Evolutionary conservation across 2,113 vertebrate species (phyloP).

Genomic region (Panthera leo): DNA sequence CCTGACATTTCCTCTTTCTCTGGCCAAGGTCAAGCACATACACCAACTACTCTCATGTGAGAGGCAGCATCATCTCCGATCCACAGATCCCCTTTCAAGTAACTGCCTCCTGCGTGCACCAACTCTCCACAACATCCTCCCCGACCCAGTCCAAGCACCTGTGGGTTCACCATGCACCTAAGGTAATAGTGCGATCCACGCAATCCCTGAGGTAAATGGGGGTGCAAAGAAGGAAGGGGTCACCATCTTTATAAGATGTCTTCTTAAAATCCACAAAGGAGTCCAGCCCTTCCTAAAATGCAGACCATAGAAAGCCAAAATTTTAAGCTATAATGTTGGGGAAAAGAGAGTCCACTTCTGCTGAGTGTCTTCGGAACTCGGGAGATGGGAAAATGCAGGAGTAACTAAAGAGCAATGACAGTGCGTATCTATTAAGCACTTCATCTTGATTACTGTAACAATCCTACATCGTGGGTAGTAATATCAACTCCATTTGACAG

Average conservation of each 20-base stretch:
- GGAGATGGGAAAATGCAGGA: neutral
- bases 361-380: neutral
- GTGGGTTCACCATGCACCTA: neutral
- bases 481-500: neutral
- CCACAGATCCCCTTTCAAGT: neutral
- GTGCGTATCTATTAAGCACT: neutral
- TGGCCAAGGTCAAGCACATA: neutral
- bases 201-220: neutral
- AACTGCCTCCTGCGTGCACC: neutral
- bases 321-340: neutral
- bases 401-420: neutral
- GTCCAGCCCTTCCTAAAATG: neutral
- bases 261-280: slow-evolving; percentile 4
- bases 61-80: neutral
- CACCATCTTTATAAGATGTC: neutral
- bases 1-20: neutral
- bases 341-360: neutral
- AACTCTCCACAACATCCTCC: neutral
- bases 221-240: neutral
- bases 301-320: neutral
- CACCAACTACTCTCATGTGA: neutral
- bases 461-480: neutral
- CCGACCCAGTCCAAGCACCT: neutral
- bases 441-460: neutral
- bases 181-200: neutral